Percentiles rank a stretch among this genome's conserved stretches.
phyloP scores from a whole-genome alignment of 2,797 vertebrate species.

The Otus scops region DNA sequence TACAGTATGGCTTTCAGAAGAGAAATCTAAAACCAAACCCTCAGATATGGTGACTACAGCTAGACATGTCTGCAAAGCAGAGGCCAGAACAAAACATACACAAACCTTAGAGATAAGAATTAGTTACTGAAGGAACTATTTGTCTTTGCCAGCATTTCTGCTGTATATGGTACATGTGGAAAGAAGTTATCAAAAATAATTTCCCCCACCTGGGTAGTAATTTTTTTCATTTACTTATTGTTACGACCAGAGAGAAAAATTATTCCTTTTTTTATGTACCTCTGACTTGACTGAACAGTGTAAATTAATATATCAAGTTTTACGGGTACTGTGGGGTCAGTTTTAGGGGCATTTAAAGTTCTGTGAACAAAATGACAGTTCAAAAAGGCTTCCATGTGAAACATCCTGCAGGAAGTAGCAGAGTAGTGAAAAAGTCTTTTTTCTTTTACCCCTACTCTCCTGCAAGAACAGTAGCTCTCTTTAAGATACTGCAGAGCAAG shows the following conservation, averaged over 20 bases:
- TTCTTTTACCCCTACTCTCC: neutral
- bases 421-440: neutral
- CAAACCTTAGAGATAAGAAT: neutral
- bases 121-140: neutral
- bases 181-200: neutral
- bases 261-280: slow-evolving; percentile 35
- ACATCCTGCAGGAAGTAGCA: slow-evolving; percentile 5
- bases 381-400: slow-evolving; percentile 10
- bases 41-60: neutral
- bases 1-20: neutral
- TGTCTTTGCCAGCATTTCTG: neutral
- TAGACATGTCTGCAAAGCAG: neutral
- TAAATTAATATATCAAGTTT: slow-evolving; percentile 45
- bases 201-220: neutral
- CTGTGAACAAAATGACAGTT: slow-evolving; percentile 31
- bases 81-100: neutral
- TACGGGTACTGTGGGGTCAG: slow-evolving; percentile 20
- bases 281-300: slow-evolving; percentile 40
- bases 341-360: slow-evolving; percentile 40
- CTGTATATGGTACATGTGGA: neutral
- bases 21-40: neutral
- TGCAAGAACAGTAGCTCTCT: slow-evolving; percentile 12
- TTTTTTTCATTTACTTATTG: slow-evolving; percentile 38
- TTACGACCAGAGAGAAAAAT: slow-evolving; percentile 14
- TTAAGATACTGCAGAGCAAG: slow-evolving; percentile 20